Conservation (phyloP, 2,113 vertebrate species). For the Crotalus tigris region DNA sequence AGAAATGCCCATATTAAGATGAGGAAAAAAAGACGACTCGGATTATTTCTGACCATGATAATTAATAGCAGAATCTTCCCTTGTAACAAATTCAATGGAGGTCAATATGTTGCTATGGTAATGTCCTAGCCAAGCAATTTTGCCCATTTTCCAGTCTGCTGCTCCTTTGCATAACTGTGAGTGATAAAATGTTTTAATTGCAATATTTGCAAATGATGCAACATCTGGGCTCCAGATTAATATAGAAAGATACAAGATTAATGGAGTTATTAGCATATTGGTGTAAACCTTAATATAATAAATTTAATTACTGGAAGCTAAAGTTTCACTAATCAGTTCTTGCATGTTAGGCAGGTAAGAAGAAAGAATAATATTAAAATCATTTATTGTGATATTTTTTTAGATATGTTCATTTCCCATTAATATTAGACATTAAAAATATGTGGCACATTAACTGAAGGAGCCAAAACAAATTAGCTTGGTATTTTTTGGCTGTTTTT, state of each 20-base stretch:
- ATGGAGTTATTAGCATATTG: constrained; percentile 80
- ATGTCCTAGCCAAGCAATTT: constrained; percentile 77
- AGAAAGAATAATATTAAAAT: constrained; percentile 8
- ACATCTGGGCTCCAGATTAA: constrained; percentile 78
- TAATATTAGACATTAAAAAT: constrained; percentile 29
- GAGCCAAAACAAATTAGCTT: constrained; percentile 1
- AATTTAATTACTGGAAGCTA: constrained; percentile 70
- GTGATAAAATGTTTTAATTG: constrained; percentile 79
- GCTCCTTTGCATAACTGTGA: constrained; percentile 69
- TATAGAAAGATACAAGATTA: constrained; percentile 81
- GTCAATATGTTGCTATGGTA: constrained; percentile 77
- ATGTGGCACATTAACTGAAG: not conserved
- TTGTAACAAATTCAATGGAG: constrained; percentile 73
- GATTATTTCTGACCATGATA: constrained; percentile 74
- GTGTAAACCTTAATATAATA: constrained; percentile 69
- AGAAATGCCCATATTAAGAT: constrained; percentile 72
- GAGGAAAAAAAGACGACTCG: constrained; percentile 65
- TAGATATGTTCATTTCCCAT: constrained; percentile 27
- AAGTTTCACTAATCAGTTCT: constrained; percentile 49
- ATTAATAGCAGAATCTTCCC: constrained; percentile 79
- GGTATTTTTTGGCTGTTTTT: not conserved
- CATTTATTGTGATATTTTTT: constrained; percentile 34
- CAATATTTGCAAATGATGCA: constrained; percentile 81
- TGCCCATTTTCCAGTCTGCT: constrained; percentile 80
- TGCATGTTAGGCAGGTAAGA: not conserved